Conservation (phyloP, 1,140 invertebrate species). For the Chironomus tepperi region DNA sequence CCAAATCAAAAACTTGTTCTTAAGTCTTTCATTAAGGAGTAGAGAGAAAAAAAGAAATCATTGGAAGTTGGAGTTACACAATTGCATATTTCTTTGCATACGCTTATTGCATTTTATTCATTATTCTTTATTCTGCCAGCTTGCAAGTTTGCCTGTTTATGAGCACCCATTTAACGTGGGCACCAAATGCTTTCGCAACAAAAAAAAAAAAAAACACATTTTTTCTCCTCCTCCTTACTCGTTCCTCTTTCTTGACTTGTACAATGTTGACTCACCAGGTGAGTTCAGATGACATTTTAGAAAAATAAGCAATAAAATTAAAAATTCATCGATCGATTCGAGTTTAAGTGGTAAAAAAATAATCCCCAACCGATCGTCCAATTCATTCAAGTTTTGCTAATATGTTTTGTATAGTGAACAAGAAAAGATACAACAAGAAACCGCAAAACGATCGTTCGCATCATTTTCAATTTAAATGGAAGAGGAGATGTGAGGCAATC, state of each 20-base stretch:
- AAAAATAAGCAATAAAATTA: background rate
- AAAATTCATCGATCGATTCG: background rate
- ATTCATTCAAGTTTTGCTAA: background rate
- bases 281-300: background rate
- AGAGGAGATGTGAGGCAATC: background rate
- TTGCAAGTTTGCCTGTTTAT: background rate
- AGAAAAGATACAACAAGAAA: background rate
- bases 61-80: background rate
- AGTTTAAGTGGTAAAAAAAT: background rate
- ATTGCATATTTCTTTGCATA: conserved; percentile 12
- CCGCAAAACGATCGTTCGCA: background rate
- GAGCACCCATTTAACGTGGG: background rate
- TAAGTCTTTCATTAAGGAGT: background rate
- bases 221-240: background rate
- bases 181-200: background rate
- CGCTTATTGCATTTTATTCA: background rate
- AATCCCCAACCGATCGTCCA: background rate
- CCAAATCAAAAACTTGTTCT: conserved; percentile 17
- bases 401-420: no score
- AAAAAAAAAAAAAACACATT: background rate
- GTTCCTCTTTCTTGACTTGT: background rate
- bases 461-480: background rate
- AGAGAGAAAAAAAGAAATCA: background rate
- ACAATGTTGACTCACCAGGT: background rate
- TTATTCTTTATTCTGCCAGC: background rate